These are phyloP conservation scores for Delphinus delphis DNA, from an alignment of 2,113 vertebrate species.

Conservation along the genomic window DNA sequence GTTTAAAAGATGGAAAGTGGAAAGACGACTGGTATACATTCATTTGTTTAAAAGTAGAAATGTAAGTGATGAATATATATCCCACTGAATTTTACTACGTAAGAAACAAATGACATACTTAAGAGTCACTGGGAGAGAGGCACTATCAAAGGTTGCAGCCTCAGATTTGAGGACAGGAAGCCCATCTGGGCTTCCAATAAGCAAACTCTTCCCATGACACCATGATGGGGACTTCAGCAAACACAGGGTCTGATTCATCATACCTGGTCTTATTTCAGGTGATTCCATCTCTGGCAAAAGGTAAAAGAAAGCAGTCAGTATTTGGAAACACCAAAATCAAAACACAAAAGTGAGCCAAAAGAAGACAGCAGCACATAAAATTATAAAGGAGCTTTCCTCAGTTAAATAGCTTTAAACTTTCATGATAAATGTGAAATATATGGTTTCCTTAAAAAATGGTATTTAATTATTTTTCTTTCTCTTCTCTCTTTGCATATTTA, in stretches of 20 bases:
- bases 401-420: neutral
- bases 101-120: neutral
- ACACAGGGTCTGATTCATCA: neutral
- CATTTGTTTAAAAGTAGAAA: slow-evolving; percentile 13
- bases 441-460: neutral
- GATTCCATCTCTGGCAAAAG: neutral
- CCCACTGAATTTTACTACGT: neutral
- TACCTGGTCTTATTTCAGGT: neutral
- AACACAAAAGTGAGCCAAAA: neutral
- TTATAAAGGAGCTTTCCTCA: neutral
- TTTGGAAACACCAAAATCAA: neutral
- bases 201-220: neutral
- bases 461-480: slow-evolving; percentile 17
- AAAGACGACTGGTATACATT: neutral
- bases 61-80: neutral
- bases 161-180: neutral
- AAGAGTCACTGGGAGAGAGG: neutral
- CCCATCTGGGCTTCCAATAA: neutral
- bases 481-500: neutral
- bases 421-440: neutral
- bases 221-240: neutral
- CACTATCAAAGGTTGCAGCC: neutral
- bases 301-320: neutral
- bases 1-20: neutral
- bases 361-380: neutral